Conservation (phyloP, 2,113 vertebrate species). For the Stercorarius parasiticus region DNA sequence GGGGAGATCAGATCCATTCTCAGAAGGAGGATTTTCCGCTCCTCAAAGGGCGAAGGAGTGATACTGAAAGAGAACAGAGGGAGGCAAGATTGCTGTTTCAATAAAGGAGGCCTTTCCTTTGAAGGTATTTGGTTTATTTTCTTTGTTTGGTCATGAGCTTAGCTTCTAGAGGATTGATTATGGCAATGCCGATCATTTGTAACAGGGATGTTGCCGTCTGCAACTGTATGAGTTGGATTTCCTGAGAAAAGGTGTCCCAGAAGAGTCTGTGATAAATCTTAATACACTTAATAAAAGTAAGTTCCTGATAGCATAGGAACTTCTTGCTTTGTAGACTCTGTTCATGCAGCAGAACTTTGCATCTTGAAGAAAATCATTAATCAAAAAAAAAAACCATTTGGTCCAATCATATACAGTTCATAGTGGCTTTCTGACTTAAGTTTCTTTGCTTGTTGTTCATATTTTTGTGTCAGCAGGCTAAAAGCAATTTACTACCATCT, state of each 20-base stretch:
- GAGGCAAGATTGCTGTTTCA: neutral
- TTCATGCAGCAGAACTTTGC: neutral
- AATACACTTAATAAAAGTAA: neutral
- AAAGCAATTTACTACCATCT: neutral
- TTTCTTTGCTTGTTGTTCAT: neutral
- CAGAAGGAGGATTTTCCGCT: neutral
- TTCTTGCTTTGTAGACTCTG: neutral
- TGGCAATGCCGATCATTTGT: fast-evolving
- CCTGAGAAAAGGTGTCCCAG: neutral
- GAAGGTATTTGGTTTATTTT: neutral
- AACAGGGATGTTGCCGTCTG: neutral
- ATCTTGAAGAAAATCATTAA: neutral
- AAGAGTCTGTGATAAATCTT: neutral
- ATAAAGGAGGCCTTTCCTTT: neutral
- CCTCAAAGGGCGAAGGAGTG: neutral
- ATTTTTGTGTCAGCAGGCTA: neutral
- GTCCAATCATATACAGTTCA: neutral
- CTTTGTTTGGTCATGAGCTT: neutral
- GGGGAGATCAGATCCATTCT: neutral
- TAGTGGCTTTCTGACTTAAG: neutral
- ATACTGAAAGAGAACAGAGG: neutral
- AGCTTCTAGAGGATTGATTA: neutral
- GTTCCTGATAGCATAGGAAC: neutral
- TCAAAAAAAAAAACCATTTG: neutral
- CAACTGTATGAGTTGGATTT: neutral